Evolutionary conservation across 2,113 vertebrate genomes (phyloP), one percentile per base, ranked within the genome.

Genomic region (Potamarius usumacintae): DNA sequence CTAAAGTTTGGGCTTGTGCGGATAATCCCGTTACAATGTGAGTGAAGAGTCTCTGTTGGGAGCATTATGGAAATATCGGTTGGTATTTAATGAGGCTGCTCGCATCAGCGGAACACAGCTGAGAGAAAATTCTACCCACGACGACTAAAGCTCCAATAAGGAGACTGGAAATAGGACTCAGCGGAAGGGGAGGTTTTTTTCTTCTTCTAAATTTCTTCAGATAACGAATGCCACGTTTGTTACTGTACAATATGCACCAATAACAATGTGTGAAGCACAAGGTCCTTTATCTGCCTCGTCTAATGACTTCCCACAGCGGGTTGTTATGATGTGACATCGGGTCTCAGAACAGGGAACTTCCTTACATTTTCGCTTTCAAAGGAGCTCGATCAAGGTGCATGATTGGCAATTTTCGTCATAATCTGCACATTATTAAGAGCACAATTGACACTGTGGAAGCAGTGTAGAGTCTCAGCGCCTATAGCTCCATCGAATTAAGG

Each of bases 331-430:
- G 96, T 99, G 98, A 99, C 97, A 99, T 97, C 97, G 96, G 96
- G 97, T 99, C 97, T 99, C 97, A 95, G 95, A 96, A 97, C 97
- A 95, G 97, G 96, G 96, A 97, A 97, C 96, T 98, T 98, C 97
- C 96, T 95, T 96, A 95, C 96, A 97, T 97, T 96, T 97, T 93
- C 94, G 97, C 97, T 97, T 99, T 98, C 97, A 97, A 97, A 98
- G 96, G 95, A 98, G 97, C 96, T 98, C 97, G 97, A 97, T 99
- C 98, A 97, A 96, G 97, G 97, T 98, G 96, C 97, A 99, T 98
- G 98, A 99, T 98, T 99, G 98, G 98, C 98, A 98, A 99, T 99
- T 99, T 99, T 99, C 97, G 97, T 98, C 97, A 99, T 99, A 98
- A 99, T 99, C 97, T 99, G 96, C 97, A 98, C 97, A 97, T 99